These are phyloP conservation scores for Chrysomela aeneicollis DNA, from an alignment of 2,888 invertebrate species.

Conservation along the genomic window DNA sequence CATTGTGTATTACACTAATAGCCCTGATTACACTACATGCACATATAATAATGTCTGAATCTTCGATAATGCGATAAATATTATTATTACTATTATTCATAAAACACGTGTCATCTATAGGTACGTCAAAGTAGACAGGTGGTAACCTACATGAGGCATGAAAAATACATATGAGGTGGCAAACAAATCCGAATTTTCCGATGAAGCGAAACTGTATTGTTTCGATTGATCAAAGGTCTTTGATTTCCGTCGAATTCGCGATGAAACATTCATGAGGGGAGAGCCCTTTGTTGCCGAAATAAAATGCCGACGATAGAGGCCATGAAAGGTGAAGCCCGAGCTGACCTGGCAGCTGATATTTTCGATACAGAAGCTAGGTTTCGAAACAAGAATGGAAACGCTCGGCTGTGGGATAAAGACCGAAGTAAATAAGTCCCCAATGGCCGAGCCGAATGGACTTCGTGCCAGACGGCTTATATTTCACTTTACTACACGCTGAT, in stretches of 20 bases:
- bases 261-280: background rate
- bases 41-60: too few relatives aligned
- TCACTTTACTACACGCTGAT: background rate
- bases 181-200: too few relatives aligned
- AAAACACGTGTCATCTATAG: too few relatives aligned
- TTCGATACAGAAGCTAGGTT: conserved; percentile 34
- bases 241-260: background rate
- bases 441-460: conserved; percentile 35
- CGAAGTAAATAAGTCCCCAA: conserved; percentile 42
- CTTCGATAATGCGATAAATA: too few relatives aligned
- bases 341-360: conserved; percentile 33
- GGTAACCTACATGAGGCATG: too few relatives aligned
- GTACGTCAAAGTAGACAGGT: too few relatives aligned
- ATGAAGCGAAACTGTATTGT: too few relatives aligned
- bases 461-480: conserved; percentile 20
- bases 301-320: conserved; percentile 38
- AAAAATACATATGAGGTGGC: too few relatives aligned
- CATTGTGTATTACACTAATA: too few relatives aligned
- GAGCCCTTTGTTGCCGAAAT: conserved; percentile 35
- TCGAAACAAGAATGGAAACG: conserved; percentile 37
- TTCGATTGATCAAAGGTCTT: too few relatives aligned
- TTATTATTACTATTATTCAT: too few relatives aligned
- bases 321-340: conserved; percentile 31
- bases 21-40: too few relatives aligned
- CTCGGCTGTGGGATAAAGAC: conserved; percentile 36